Evolutionary conservation across 2,888 invertebrate genomes (phyloP).

Genomic region (Drosophila rellima): DNA sequence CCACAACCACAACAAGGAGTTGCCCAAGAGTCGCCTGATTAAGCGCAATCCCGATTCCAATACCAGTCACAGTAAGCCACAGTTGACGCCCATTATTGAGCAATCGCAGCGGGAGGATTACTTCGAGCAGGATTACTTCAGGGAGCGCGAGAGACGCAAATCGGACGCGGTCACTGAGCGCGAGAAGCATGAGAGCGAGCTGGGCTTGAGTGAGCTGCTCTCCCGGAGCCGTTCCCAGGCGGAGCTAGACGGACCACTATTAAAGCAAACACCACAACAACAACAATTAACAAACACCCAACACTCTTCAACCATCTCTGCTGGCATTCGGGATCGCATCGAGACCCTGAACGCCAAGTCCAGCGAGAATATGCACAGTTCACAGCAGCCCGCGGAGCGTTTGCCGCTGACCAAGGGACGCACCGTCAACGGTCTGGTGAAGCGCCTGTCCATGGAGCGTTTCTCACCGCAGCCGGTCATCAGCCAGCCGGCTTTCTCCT

Average conservation of each 20-base stretch:
- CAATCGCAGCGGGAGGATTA: constrained; percentile 90
- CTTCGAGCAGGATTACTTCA: constrained; percentile 85
- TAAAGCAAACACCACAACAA: constrained; percentile 64
- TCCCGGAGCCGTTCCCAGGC: constrained; percentile 77
- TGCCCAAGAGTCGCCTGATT: constrained; percentile 51
- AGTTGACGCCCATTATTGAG: constrained; percentile 93
- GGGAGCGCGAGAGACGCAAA: constrained; percentile 82
- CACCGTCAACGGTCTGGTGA: constrained; percentile 92
- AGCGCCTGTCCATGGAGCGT: constrained; percentile 90
- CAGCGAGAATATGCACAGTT: constrained; percentile 90
- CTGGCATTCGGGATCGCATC: constrained; percentile 84
- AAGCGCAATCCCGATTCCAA: constrained; percentile 63
- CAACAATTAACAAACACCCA: background rate
- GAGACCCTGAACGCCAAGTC: constrained; percentile 84
- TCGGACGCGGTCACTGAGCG: constrained; percentile 84
- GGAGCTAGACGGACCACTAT: constrained; percentile 85
- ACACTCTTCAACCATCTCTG: constrained; percentile 80
- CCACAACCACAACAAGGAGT: constrained; percentile 42
- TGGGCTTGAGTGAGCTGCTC: constrained; percentile 78
- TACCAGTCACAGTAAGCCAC: constrained; percentile 86
- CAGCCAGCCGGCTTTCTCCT: constrained; percentile 93
- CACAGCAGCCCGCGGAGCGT: constrained; percentile 90
- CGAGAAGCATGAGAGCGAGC: constrained; percentile 83
- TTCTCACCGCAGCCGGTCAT: constrained; percentile 90
- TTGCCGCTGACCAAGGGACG: constrained; percentile 90